A percentile compares a stretch with the other conserved stretches of the same genome.
These are phyloP conservation scores for Probaryconus sp. DNA, from an alignment of 1,140 invertebrate species.

Conservation along the genomic window DNA sequence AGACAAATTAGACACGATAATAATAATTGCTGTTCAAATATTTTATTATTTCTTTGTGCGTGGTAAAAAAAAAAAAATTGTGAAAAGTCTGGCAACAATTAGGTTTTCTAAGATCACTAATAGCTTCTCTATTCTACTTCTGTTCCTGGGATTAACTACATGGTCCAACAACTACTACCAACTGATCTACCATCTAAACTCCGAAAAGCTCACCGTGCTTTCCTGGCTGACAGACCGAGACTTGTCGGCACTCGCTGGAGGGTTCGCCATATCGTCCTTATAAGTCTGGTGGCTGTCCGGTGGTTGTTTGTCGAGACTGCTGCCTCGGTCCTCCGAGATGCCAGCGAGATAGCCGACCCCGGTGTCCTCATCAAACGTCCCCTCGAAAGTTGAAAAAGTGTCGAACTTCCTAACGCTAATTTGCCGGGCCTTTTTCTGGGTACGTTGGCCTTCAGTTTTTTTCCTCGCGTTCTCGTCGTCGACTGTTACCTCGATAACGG, in stretches of 20 bases:
- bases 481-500: slow-evolving; percentile 59
- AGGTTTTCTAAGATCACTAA: too few species aligned
- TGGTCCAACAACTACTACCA: too few species aligned
- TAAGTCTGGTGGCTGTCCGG: slow-evolving; percentile 33
- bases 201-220: slow-evolving; percentile 62
- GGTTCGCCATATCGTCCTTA: slow-evolving; percentile 56
- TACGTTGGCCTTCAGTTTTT: slow-evolving; percentile 1
- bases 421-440: slow-evolving; percentile 65
- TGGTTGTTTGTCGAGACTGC: slow-evolving; percentile 57
- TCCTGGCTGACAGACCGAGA: slow-evolving; percentile 63
- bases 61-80: too few species aligned
- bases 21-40: too few species aligned
- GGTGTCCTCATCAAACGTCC: slow-evolving; percentile 71
- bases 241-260: slow-evolving; percentile 59
- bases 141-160: too few species aligned
- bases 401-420: slow-evolving; percentile 74
- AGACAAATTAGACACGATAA: too few species aligned
- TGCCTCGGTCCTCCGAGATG: slow-evolving; percentile 66
- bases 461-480: slow-evolving; percentile 46
- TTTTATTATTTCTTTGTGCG: too few species aligned
- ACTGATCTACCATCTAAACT: too few species aligned
- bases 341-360: slow-evolving; percentile 68
- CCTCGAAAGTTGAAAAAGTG: slow-evolving; percentile 72
- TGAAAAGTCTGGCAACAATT: too few species aligned
- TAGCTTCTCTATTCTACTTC: too few species aligned